Percentiles rank a stretch among this genome's conserved stretches.
Evolutionary conservation across 2,113 vertebrate genomes (phyloP).

Genomic region (Clarias gariepinus): DNA sequence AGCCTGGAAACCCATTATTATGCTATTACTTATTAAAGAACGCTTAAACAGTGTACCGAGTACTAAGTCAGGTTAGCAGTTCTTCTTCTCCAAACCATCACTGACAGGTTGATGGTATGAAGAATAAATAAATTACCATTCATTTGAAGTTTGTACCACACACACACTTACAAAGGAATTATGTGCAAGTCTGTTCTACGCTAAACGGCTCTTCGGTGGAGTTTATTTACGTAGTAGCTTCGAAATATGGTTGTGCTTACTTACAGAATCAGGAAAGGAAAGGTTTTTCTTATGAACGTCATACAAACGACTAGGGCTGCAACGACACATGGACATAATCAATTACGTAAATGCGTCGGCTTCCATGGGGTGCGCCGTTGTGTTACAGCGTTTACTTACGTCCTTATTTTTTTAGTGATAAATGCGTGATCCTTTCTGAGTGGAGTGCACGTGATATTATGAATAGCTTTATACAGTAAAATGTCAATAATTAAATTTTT

Average conservation of each 20-base stretch:
- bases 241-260: not conserved
- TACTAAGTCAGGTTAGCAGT: not conserved
- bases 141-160: not conserved
- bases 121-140: not conserved
- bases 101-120: not conserved
- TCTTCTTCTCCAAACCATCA: not conserved
- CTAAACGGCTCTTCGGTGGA: not conserved
- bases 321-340: too few relatives aligned
- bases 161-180: not conserved
- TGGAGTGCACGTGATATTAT: too few relatives aligned
- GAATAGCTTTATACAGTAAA: too few relatives aligned
- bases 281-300: not conserved
- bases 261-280: not conserved
- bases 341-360: too few relatives aligned
- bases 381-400: too few relatives aligned
- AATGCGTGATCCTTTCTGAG: too few relatives aligned
- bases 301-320: not conserved
- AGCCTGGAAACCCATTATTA: not conserved
- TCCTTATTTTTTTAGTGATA: too few relatives aligned
- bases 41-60: not conserved
- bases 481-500: too few relatives aligned
- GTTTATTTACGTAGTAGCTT: not conserved
- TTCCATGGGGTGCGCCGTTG: too few relatives aligned
- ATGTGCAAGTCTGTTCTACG: not conserved
- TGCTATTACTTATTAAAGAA: not conserved